Evolutionary conservation across 2,888 invertebrate genomes (phyloP).

Genomic region (Caenorhabditis angaria): DNA sequence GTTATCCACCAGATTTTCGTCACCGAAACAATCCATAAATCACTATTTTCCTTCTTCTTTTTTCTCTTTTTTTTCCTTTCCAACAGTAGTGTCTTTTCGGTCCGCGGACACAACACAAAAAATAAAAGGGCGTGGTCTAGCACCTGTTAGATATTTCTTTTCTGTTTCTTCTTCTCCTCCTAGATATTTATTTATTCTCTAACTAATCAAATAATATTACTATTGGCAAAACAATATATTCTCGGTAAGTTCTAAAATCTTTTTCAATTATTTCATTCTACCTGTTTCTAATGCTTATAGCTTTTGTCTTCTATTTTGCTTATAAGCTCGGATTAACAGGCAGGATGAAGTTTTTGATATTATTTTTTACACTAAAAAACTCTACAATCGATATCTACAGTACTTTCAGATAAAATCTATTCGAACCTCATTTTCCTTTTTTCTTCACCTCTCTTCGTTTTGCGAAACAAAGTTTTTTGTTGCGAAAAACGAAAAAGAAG

Average conservation of each 20-base stretch:
- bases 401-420: background rate
- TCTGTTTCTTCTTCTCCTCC: conserved; percentile 5
- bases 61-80: conserved; percentile 6
- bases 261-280: conserved; percentile 21
- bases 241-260: background rate
- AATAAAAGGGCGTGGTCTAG: background rate
- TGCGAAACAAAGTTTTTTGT: background rate
- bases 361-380: background rate
- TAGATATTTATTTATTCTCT: background rate
- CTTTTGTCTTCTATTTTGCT: background rate
- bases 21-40: conserved; percentile 1
- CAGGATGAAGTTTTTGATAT: conserved; percentile 17
- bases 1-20: background rate
- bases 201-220: background rate
- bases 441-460: background rate
- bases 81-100: background rate
- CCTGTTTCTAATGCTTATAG: conserved; percentile 40
- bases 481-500: background rate
- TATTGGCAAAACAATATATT: background rate
- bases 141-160: conserved; percentile 14
- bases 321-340: conserved; percentile 48
- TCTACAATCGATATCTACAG: background rate
- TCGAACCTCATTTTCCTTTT: background rate
- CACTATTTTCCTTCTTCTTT: conserved; percentile 2
- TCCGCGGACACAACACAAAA: background rate